Base-by-base conservation (phyloP, 2,797 vertebrate genomes). In the Falco berigora region DNA sequence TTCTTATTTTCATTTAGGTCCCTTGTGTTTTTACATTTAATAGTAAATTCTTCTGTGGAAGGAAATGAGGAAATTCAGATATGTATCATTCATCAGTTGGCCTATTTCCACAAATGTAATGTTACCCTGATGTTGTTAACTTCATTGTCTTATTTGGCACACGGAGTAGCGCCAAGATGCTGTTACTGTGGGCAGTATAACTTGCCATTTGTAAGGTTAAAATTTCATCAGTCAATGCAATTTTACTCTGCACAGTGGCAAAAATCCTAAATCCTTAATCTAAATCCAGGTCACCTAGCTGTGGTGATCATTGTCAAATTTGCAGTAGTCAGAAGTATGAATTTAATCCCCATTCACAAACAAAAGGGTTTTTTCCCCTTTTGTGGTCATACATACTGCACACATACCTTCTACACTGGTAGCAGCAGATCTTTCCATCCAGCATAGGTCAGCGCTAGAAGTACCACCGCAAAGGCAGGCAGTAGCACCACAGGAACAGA, bases 1-100 rank as follows among this genome's bases (percentile, higher is more conserved):
- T 53, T 38, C 68, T 74, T 75, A 63, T 74, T 95, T 94, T 89
- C 50, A 61, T 30, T 80, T 77, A 58, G 32, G 6, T 67, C 34
- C 53, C 21, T 63, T 47, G n/a, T 80, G 42, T 14, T 86, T 95
- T 93, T 91, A 63, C 42, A 49, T 79, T 63, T 86, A 76, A 24
- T 85, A 68, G 47, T 79, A 55, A 53, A 77, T 86, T 55, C 9
- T 72, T 73, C 42, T 76, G 40, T 90, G 64, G 34, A 72, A 79
- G 58, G 83, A 87, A 87, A 68, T 42, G 49, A 74, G 55, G 64
- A 94, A 89, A 88, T 92, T 85, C 28, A 55, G 73, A 86, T 76
- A 32, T 14, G 9, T 92, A 20, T 89, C 72, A 58, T 62, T 94
- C 8, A 4, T 87, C 61, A 66, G 11, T 50, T 44, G 61, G 64